phyloP scores from a whole-genome alignment of 37 sponge, comb jelly and placozoan species.

The Chondrosia reniformis region DNA sequence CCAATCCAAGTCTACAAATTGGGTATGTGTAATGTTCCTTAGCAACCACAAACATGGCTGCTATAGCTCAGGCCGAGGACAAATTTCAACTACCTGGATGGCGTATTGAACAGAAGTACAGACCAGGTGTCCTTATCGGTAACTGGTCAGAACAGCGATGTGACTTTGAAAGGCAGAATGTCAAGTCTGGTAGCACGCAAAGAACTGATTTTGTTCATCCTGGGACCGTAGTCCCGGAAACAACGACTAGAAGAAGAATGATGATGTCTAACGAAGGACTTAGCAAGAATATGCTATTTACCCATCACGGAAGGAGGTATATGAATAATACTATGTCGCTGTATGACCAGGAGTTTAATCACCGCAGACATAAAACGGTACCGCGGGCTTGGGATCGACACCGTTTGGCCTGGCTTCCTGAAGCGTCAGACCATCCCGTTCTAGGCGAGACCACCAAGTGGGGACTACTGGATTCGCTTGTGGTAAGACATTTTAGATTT shows the following conservation, averaged over 20 bases:
- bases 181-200: conserved; percentile 56
- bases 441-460: conserved; percentile 49
- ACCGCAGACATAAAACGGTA: conserved; percentile 23
- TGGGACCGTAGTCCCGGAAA: conserved; percentile 48
- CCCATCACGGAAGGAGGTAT: conserved; percentile 83
- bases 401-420: conserved; percentile 80
- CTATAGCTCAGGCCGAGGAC: background rate
- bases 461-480: conserved; percentile 51
- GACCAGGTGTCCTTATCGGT: conserved; percentile 74
- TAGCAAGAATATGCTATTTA: conserved; percentile 59
- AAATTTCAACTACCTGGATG: conserved; percentile 79
- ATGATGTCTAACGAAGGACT: conserved; percentile 78
- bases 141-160: conserved; percentile 88
- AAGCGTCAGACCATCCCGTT: conserved; percentile 70
- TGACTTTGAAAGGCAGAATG: conserved; percentile 63
- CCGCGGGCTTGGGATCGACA: conserved; percentile 77
- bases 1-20: background rate
- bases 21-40: background rate
- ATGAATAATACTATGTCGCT: conserved; percentile 60
- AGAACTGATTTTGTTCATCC: conserved; percentile 48
- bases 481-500: background rate
- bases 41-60: background rate
- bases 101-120: conserved; percentile 79
- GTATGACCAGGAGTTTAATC: conserved; percentile 77
- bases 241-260: conserved; percentile 47